Conservation (phyloP, 2,888 invertebrate species). For the Chirona hameri region DNA sequence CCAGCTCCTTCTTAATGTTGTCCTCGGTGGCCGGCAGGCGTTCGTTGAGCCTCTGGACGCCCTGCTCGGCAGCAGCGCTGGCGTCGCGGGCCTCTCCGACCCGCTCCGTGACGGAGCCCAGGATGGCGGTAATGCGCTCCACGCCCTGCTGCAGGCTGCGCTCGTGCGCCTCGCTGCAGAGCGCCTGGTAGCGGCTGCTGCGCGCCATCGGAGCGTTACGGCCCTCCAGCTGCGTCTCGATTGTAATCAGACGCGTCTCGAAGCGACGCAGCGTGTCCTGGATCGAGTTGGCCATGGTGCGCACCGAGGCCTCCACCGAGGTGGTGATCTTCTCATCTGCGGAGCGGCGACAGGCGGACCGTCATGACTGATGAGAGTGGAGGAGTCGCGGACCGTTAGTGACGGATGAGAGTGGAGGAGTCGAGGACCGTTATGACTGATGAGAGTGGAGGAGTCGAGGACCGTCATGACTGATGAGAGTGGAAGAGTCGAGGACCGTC, state of each 20-base stretch:
- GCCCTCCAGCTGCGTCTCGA: not conserved
- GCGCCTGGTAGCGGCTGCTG: not conserved
- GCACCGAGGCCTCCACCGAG: constrained; percentile 3
- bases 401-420: too few species aligned
- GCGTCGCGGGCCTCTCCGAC: constrained; percentile 13
- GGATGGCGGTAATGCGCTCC: constrained; percentile 1
- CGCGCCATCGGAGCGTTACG: not conserved
- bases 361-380: too few species aligned
- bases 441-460: too few species aligned
- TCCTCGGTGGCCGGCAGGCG: not conserved
- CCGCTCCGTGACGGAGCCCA: constrained; percentile 1
- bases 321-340: not conserved
- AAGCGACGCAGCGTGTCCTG: constrained; percentile 26
- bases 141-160: constrained; percentile 26
- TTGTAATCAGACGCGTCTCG: constrained; percentile 11
- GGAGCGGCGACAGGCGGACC: too few species aligned
- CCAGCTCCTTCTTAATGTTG: not conserved
- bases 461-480: too few species aligned
- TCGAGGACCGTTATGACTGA: too few species aligned
- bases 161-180: constrained; percentile 12
- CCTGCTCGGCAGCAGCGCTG: not conserved
- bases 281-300: constrained; percentile 13
- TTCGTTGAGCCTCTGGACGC: not conserved
- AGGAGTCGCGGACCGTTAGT: too few species aligned
- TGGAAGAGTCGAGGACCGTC: too few species aligned